Percentiles rank a stretch among this genome's conserved stretches.
These are phyloP conservation scores for Thalassarche chlororhynchos DNA, from an alignment of 2,113 vertebrate genomes.

Conservation along the genomic window DNA sequence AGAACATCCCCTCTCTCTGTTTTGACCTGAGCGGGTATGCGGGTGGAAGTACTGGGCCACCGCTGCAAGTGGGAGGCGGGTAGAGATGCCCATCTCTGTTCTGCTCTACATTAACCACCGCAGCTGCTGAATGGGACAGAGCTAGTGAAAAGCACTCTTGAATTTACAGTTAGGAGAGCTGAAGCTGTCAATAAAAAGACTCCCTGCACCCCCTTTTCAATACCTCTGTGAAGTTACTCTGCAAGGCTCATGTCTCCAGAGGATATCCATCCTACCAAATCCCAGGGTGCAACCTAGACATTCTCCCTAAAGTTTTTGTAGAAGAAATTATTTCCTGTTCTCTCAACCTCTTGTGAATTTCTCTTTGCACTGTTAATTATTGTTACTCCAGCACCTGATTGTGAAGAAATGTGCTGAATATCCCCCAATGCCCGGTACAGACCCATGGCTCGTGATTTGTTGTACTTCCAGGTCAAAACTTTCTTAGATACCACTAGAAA, in stretches of 20 bases:
- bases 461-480: neutral
- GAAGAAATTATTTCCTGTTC: neutral
- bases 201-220: neutral
- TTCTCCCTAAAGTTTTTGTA: neutral
- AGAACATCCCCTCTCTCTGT: neutral
- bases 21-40: neutral
- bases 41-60: neutral
- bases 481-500: neutral
- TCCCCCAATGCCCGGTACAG: neutral
- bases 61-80: no score
- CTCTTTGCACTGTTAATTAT: neutral
- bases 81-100: neutral
- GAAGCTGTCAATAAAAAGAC: neutral
- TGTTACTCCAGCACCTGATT: neutral
- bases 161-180: neutral
- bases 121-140: neutral
- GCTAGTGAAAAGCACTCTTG: neutral
- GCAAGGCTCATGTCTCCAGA: neutral
- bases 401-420: neutral
- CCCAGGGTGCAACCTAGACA: neutral
- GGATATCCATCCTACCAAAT: neutral
- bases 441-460: neutral
- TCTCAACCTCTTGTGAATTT: neutral
- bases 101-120: neutral
- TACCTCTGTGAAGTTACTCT: neutral